Base-by-base conservation (phyloP, 2,888 invertebrate genomes). In the Agrochola macilenta region DNA sequence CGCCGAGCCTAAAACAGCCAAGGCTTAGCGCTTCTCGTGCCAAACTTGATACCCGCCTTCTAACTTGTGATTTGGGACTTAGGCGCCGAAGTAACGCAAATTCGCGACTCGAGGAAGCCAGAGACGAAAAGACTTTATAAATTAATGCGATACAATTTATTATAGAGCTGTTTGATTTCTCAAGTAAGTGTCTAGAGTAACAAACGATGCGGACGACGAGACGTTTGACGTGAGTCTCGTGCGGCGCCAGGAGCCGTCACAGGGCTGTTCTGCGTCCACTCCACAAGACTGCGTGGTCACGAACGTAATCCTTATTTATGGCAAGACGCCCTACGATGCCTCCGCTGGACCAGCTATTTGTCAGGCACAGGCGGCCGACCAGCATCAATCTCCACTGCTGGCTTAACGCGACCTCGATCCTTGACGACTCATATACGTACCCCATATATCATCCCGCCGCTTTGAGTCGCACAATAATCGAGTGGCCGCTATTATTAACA, bases 231-330 rank as follows among this genome's bases (percentile, higher is more conserved):
- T 92, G 92, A 91, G 91, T 87, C 91, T 91, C 86, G 90, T 91
- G 89, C 90, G 91, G 90, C 86, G 87, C 90, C 81, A 86, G 87
- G 87, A 86, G 90, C 88, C 92, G 91, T 93, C 94, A 94, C 92
- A 88, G 89, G 90, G 89, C 91, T 91, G 91, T 90, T 89, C 90
- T 90, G 91, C 90, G 94, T 94, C 92, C 94, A 93, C 93, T 94
- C 92, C 92, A 87, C 95, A 94, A 95, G 95, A 95, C 95, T 94
- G 91, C 92, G 95, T 95, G 96, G 96, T 95, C 95, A 94, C 92
- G 81, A 89, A 78, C 91, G 86, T 96, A 96, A 97, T 97, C 97
- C 96, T 97, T 96, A 97, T 97, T 97, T 97, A 97, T 97, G 94
- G 97, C 95, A 96, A 96, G 96, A 96, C 93, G 96, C 93, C 92